Conservation (phyloP, 2,888 invertebrate species). For the Eucriotettix oculatus region DNA sequence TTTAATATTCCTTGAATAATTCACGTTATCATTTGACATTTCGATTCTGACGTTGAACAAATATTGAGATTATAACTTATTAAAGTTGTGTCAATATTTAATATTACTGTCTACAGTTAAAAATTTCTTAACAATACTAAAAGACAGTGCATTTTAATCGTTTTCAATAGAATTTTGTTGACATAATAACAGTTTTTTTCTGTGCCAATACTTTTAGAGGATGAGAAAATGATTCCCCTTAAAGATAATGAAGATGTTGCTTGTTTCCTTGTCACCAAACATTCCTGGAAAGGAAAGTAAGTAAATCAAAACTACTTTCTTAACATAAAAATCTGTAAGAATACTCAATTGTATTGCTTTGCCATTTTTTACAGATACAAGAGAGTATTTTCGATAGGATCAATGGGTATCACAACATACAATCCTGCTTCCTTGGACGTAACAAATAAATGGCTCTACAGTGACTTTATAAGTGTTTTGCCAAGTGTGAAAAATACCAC, state of each 20-base stretch:
- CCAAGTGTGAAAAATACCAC: constrained; percentile 30
- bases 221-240: constrained; percentile 47
- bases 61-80: no score
- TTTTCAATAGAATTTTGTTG: no score
- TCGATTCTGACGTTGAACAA: no score
- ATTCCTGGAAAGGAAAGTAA: constrained; percentile 97
- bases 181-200: neutral
- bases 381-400: constrained; percentile 90
- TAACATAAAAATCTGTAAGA: no score
- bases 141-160: no score
- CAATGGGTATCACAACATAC: constrained; percentile 90
- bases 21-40: no score
- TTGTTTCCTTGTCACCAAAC: constrained; percentile 93
- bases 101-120: no score
- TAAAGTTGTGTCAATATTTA: no score
- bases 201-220: neutral
- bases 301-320: neutral
- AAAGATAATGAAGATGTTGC: constrained; percentile 92
- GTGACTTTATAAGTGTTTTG: constrained; percentile 57
- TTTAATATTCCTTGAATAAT: no score
- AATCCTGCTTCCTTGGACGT: constrained; percentile 79
- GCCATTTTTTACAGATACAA: constrained; percentile 52
- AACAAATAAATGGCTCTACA: constrained; percentile 86
- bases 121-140: no score
- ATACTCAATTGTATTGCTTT: neutral